phyloP scores from a whole-genome alignment of 2,888 invertebrate genomes.

The Beris chalybata region DNA sequence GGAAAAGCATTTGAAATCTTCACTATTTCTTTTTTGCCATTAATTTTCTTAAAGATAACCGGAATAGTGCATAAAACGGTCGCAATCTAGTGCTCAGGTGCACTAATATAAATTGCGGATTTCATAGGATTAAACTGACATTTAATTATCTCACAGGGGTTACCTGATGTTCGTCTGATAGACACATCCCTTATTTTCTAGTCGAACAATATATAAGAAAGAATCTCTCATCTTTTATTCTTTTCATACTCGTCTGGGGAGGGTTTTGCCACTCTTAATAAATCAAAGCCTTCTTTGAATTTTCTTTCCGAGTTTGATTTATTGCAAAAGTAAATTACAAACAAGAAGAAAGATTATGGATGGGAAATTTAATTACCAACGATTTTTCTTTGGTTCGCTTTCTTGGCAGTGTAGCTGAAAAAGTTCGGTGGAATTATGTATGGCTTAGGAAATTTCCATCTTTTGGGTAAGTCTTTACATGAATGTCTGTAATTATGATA shows the following conservation, averaged over 20 bases:
- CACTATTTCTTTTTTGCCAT: background rate
- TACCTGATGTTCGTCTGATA: slow-evolving; percentile 8
- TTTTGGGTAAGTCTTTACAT: too few relatives aligned
- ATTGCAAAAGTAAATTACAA: slow-evolving; percentile 20
- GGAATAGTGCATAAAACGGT: background rate
- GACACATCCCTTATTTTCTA: background rate
- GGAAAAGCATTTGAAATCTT: too few relatives aligned
- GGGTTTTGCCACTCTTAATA: slow-evolving; percentile 10
- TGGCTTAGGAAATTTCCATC: too few relatives aligned
- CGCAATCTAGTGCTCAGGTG: slow-evolving; percentile 33
- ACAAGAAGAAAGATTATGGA: background rate
- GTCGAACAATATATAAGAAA: too few relatives aligned
- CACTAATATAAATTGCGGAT: slow-evolving; percentile 33
- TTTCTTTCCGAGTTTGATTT: slow-evolving; percentile 22
- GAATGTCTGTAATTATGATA: too few relatives aligned
- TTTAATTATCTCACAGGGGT: slow-evolving; percentile 35
- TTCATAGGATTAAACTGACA: slow-evolving; percentile 36
- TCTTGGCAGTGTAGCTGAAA: too few relatives aligned
- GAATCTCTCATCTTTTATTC: too few relatives aligned
- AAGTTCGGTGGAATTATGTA: too few relatives aligned
- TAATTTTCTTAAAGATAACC: background rate
- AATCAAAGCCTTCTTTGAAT: slow-evolving; percentile 12
- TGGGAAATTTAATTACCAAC: slow-evolving; percentile 9
- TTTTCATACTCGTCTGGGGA: too few relatives aligned
- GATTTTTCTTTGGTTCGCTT: too few relatives aligned